phyloP scores from a whole-genome alignment of 2,888 invertebrate genomes.

The Galeruca laticollis region DNA sequence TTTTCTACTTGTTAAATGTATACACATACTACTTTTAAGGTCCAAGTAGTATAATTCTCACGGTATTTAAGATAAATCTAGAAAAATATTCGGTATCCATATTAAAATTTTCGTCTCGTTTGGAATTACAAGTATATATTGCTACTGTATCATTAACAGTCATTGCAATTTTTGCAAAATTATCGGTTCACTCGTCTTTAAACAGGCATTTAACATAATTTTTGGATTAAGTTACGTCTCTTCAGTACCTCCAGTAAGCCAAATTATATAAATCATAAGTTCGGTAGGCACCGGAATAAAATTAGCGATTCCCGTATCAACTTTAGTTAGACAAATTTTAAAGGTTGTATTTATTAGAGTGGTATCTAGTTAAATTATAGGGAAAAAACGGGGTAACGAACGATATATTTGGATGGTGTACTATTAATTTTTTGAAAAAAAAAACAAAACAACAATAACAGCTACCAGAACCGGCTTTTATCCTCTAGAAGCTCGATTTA shows the following conservation, averaged over 20 bases:
- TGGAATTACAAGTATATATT: neutral
- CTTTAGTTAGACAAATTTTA: slow-evolving; percentile 43
- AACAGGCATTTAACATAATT: slow-evolving; percentile 60
- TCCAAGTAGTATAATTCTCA: no score
- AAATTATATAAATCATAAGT: slow-evolving; percentile 43
- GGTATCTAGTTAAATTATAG: slow-evolving; percentile 34
- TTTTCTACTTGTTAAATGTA: no score
- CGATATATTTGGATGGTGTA: slow-evolving; percentile 3
- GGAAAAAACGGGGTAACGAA: neutral
- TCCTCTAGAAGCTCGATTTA: no score
- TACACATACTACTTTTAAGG: no score
- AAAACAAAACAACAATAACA: no score
- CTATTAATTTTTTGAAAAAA: slow-evolving; percentile 16
- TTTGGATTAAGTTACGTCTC: slow-evolving; percentile 40
- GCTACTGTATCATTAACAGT: slow-evolving; percentile 62
- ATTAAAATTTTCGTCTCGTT: no score
- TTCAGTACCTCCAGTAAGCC: slow-evolving; percentile 15
- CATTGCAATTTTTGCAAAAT: slow-evolving; percentile 59
- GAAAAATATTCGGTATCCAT: neutral
- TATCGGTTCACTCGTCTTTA: slow-evolving; percentile 56
- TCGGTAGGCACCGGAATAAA: slow-evolving; percentile 34
- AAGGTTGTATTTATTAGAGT: slow-evolving; percentile 42
- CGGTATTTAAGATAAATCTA: neutral
- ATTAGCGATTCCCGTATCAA: slow-evolving; percentile 39
- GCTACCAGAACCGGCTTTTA: neutral